Evolutionary conservation across 1,140 invertebrate genomes (phyloP).

Genomic region (Drosophila mayri): DNA sequence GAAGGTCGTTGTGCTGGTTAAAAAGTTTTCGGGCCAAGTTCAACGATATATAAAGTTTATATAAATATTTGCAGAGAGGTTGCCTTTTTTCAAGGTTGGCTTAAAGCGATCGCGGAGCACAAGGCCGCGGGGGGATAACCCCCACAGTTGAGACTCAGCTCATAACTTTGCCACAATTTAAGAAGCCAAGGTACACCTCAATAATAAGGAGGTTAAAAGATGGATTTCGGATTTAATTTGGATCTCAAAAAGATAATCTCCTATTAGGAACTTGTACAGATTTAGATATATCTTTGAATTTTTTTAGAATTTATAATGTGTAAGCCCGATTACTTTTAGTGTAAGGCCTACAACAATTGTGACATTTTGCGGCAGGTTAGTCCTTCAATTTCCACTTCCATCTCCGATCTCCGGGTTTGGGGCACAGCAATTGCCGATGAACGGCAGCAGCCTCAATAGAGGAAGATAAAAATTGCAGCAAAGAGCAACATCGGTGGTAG

Average conservation of each 20-base stretch:
- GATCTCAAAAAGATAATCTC: not conserved
- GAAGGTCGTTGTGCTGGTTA: slow-evolving; percentile 74
- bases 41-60: slow-evolving; percentile 49
- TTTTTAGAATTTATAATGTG: not conserved
- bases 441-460: slow-evolving; percentile 18
- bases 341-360: slow-evolving; percentile 11
- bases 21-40: slow-evolving; percentile 65
- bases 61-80: slow-evolving; percentile 22
- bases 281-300: not conserved
- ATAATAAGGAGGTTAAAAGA: no score
- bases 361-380: slow-evolving; percentile 46
- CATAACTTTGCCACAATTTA: slow-evolving; percentile 78
- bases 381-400: slow-evolving; percentile 6
- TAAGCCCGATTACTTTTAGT: not conserved
- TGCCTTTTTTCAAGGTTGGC: slow-evolving; percentile 31
- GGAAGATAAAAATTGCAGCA: slow-evolving; percentile 18
- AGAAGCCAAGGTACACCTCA: slow-evolving; percentile 38
- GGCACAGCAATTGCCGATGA: slow-evolving; percentile 67
- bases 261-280: no score
- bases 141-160: slow-evolving; percentile 27
- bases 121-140: not conserved
- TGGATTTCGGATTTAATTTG: not conserved
- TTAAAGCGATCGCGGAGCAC: slow-evolving; percentile 9
- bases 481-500: not conserved
- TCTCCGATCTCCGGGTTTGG: not conserved